Percentiles rank a stretch among this genome's conserved stretches.
Evolutionary conservation across 1,140 invertebrate species (phyloP).

Genomic region (Lasaia peninsularis): DNA sequence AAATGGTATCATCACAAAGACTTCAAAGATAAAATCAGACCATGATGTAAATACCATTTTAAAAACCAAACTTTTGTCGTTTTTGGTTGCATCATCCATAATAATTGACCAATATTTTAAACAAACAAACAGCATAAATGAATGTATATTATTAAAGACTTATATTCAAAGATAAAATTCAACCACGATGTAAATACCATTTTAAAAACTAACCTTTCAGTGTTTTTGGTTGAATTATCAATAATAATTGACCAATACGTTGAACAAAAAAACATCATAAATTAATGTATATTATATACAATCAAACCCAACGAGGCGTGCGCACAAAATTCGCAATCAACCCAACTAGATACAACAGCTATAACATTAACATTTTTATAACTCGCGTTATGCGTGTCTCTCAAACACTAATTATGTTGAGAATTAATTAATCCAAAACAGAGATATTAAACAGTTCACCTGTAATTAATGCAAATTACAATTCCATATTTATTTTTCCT

Average conservation of each 20-base stretch:
- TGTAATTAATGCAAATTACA: slow-evolving; percentile 33
- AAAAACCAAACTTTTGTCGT: too few relatives aligned
- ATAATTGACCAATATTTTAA: too few relatives aligned
- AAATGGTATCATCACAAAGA: too few relatives aligned
- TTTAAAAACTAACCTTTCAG: background rate
- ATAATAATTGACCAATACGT: background rate
- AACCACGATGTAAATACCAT: too few relatives aligned
- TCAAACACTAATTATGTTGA: slow-evolving; percentile 22
- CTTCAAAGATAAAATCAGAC: too few relatives aligned
- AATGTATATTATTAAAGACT: too few relatives aligned
- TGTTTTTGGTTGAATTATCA: background rate
- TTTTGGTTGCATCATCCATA: too few relatives aligned
- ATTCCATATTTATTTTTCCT: slow-evolving; percentile 32
- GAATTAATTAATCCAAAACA: slow-evolving; percentile 25
- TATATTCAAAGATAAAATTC: too few relatives aligned
- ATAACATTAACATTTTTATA: slow-evolving; percentile 27
- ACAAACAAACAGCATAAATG: too few relatives aligned
- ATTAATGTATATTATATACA: slow-evolving; percentile 6
- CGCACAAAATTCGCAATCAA: slow-evolving; percentile 21
- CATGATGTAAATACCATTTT: too few relatives aligned
- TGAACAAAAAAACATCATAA: background rate
- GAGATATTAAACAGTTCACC: slow-evolving; percentile 26
- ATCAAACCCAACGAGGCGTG: slow-evolving; percentile 18
- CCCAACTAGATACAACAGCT: slow-evolving; percentile 9
- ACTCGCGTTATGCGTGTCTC: slow-evolving; percentile 19